Evolutionary conservation across 2,797 vertebrate genomes (phyloP).

Genomic region (Anniella stebbinsi): DNA sequence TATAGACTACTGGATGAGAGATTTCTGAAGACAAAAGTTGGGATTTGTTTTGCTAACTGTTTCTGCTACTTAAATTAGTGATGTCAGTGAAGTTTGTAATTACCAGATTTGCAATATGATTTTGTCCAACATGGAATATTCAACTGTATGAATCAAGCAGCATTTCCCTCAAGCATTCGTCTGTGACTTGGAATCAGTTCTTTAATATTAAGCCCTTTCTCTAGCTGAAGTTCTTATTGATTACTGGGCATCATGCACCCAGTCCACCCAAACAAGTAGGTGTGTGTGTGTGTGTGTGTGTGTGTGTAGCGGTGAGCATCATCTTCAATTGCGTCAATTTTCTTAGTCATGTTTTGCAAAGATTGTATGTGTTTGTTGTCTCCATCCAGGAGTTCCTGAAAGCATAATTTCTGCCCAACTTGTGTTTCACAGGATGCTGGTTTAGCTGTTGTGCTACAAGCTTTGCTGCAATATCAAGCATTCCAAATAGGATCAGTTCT

Average conservation of each 20-base stretch:
- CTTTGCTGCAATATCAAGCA: neutral
- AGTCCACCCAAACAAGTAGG: neutral
- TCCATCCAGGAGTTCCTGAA: neutral
- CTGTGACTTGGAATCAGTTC: neutral
- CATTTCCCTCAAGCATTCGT: neutral
- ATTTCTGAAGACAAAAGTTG: neutral
- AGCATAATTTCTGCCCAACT: neutral
- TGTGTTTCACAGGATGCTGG: neutral
- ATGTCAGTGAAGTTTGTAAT: constrained; percentile 12
- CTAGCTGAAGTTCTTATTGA: neutral
- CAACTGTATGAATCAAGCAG: neutral
- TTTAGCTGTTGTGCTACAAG: neutral
- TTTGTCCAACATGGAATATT: neutral
- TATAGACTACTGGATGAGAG: neutral
- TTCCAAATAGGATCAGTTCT: constrained; percentile 6
- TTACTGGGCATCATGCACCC: neutral
- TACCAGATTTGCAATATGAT: neutral
- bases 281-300: neutral
- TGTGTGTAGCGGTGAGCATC: neutral
- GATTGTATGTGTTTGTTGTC: neutral
- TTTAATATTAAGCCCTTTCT: neutral
- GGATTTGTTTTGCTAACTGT: neutral
- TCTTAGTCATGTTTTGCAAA: neutral
- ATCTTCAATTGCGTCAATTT: neutral
- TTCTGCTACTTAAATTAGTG: neutral